Percentiles rank a stretch among this genome's conserved stretches.
Conservation (phyloP, 2,113 vertebrate species). For the Mus musculus region GRCm39 chr19:14196501-14197000, state of each 20-base stretch:
- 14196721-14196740: not conserved
- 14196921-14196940: not conserved
- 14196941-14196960: not conserved
- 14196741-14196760: not conserved
- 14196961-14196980: not conserved
- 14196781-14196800: constrained; percentile 23
- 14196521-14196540: not conserved
- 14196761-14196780: not conserved
- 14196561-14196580: rapidly evolving
- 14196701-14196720: not conserved
- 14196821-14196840: not conserved
- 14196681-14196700: rapidly evolving
- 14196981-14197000: constrained; percentile 12
- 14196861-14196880: not conserved
- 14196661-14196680: not conserved
- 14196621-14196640: not conserved
- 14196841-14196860: not conserved
- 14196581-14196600: not conserved
- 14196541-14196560: not conserved
- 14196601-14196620: too few species aligned
- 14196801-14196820: not conserved
- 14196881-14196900: not conserved
- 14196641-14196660: not conserved
- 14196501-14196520: not conserved
- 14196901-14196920: not conserved